Conservation (phyloP, 2,113 vertebrate genomes). For the Ranitomeya variabilis region DNA sequence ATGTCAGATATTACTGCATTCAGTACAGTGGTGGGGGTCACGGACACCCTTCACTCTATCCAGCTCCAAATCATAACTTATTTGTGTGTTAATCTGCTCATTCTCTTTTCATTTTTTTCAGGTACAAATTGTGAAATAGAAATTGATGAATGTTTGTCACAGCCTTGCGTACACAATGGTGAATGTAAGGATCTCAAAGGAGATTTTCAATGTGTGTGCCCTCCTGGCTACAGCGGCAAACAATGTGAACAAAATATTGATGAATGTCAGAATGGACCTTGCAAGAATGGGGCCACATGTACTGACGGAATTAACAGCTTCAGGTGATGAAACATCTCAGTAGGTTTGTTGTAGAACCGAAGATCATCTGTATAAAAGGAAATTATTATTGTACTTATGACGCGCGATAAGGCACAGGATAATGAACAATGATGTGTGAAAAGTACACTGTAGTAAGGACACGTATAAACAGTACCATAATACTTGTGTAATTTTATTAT, state of each 20-base stretch:
- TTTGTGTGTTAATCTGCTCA: neutral
- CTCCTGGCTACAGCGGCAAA: conserved; percentile 82
- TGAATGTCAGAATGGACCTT: conserved; percentile 89
- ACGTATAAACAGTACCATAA: conserved; percentile 5
- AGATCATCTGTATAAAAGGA: neutral
- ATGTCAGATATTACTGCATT: neutral
- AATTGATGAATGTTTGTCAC: conserved; percentile 88
- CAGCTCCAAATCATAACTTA: neutral
- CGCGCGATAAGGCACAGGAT: neutral
- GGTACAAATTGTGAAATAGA: conserved; percentile 85
- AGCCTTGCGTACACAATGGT: conserved; percentile 87
- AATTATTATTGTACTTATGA: conserved; percentile 8
- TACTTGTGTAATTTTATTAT: neutral
- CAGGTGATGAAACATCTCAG: conserved; percentile 76
- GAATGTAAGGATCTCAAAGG: conserved; percentile 84
- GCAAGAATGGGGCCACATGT: conserved; percentile 87
- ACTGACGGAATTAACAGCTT: conserved; percentile 84
- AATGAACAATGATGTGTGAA: conserved; percentile 15
- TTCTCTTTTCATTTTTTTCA: conserved; percentile 47
- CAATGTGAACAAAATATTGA: conserved; percentile 86
- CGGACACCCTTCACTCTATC: neutral
- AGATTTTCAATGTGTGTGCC: conserved; percentile 84
- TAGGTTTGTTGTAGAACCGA: neutral
- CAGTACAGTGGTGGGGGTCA: neutral
- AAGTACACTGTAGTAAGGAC: neutral